These are phyloP conservation scores for Rhingia campestris DNA, from an alignment of 2,888 invertebrate genomes.

Conservation along the genomic window DNA sequence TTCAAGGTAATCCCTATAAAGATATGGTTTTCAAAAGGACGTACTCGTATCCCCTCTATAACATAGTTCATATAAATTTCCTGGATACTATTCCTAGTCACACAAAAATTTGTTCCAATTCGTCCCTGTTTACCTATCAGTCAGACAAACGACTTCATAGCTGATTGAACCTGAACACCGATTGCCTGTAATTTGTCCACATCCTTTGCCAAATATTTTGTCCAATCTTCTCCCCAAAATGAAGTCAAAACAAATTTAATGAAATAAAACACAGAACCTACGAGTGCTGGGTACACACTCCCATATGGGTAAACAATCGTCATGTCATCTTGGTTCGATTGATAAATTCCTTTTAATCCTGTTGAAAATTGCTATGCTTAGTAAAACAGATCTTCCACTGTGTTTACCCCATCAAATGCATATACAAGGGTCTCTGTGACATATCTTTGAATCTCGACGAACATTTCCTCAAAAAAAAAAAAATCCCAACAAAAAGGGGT, in stretches of 20 bases:
- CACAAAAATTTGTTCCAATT: neutral
- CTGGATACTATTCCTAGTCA: neutral
- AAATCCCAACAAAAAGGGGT: neutral
- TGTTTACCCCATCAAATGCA: constrained; percentile 27
- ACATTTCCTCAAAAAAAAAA: constrained; percentile 2
- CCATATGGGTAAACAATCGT: constrained; percentile 35
- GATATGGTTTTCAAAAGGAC: no score
- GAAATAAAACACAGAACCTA: neutral
- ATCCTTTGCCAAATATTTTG: constrained; percentile 54
- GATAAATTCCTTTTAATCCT: constrained; percentile 66
- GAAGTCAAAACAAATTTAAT: constrained; percentile 33
- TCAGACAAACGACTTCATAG: constrained; percentile 31
- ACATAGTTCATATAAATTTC: neutral
- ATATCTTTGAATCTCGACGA: constrained; percentile 43
- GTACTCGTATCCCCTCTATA: no score
- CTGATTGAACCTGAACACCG: constrained; percentile 28
- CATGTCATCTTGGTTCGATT: constrained; percentile 22
- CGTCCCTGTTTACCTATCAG: constrained; percentile 17
- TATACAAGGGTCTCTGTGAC: constrained; percentile 18
- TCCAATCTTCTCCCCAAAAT: constrained; percentile 34
- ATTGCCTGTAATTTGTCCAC: constrained; percentile 44
- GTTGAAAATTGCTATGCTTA: constrained; percentile 57
- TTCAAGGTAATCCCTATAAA: no score
- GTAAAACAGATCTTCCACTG: constrained; percentile 18
- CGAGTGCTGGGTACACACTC: neutral